phyloP scores from a whole-genome alignment of 92 coral and sea anemone genomes.

The Epizoanthus illoricatus region DNA sequence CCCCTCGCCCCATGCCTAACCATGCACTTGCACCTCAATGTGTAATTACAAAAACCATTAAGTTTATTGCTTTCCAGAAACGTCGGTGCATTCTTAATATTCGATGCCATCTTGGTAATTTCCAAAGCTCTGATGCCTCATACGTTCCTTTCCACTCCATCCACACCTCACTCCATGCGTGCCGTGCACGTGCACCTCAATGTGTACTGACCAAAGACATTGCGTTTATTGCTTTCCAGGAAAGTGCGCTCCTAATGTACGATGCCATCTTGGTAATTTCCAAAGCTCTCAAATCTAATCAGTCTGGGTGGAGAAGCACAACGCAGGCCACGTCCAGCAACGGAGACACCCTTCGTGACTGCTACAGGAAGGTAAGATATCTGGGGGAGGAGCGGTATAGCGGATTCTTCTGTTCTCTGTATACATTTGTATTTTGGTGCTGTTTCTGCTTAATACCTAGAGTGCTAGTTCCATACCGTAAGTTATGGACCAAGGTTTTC shows the following conservation, averaged over 20 bases:
- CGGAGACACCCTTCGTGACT: slow-evolving; percentile 3
- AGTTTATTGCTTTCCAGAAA: slow-evolving; percentile 18
- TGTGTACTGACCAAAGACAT: background rate
- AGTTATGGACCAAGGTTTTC: too few species aligned
- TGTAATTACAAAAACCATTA: background rate
- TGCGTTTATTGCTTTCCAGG: slow-evolving; percentile 16
- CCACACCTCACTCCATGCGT: too few species aligned
- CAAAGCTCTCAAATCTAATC: background rate
- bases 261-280: slow-evolving; percentile 42
- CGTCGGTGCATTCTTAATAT: slow-evolving; percentile 2
- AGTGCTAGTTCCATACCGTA: too few species aligned
- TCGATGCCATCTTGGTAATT: slow-evolving; percentile 42
- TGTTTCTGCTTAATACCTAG: too few species aligned
- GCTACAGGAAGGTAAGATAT: slow-evolving; percentile 38
- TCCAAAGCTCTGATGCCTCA: background rate
- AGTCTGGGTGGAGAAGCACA: background rate
- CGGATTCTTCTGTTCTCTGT: background rate
- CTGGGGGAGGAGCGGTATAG: background rate
- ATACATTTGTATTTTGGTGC: too few species aligned
- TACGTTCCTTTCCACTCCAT: too few species aligned
- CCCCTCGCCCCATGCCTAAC: too few species aligned
- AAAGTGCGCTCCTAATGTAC: slow-evolving; percentile 18
- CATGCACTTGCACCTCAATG: too few species aligned
- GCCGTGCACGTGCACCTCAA: too few species aligned
- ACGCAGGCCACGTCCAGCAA: background rate